A percentile compares a stretch with the other conserved stretches of the same genome.
Evolutionary conservation across 1,140 invertebrate species (phyloP).

Genomic region (Drosophila subobscura): DNA sequence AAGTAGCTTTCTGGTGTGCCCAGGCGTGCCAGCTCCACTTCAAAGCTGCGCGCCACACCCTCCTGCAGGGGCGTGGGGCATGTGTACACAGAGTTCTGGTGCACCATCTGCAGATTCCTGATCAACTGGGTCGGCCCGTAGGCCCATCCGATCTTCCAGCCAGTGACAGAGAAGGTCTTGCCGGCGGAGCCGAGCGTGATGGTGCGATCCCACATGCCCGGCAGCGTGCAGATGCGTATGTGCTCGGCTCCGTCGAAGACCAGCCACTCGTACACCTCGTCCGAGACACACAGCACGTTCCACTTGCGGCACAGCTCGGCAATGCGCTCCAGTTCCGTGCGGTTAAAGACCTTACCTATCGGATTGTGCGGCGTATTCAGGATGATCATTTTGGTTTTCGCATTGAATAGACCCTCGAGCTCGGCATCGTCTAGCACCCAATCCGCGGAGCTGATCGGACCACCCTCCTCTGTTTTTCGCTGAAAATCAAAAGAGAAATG

Average conservation of each 20-base stretch:
- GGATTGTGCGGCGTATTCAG: constrained; percentile 99
- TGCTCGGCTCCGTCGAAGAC: constrained; percentile 94
- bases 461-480: constrained; percentile 63
- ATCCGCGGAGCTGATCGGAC: constrained; percentile 88
- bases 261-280: constrained; percentile 99
- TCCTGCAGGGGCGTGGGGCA: constrained; percentile 95
- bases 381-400: constrained; percentile 97
- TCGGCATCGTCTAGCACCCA: constrained; percentile 95
- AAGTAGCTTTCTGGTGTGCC: constrained; percentile 94
- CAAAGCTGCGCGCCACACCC: constrained; percentile 95
- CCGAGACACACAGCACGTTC: constrained; percentile 95
- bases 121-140: constrained; percentile 94
- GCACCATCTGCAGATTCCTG: constrained; percentile 92
- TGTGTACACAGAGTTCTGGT: constrained; percentile 97
- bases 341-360: constrained; percentile 94
- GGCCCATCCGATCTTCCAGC: constrained; percentile 99
- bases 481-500: constrained; percentile 5
- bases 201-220: constrained; percentile 99
- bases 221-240: constrained; percentile 95
- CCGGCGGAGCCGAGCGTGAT: constrained; percentile 98
- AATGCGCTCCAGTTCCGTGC: constrained; percentile 90
- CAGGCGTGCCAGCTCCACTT: constrained; percentile 91
- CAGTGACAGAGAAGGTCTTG: constrained; percentile 98
- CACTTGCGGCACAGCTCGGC: constrained; percentile 95
- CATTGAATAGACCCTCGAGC: constrained; percentile 92